phyloP scores from a whole-genome alignment of 2,113 vertebrate species.

The Rhinolophus sinicus region DNA sequence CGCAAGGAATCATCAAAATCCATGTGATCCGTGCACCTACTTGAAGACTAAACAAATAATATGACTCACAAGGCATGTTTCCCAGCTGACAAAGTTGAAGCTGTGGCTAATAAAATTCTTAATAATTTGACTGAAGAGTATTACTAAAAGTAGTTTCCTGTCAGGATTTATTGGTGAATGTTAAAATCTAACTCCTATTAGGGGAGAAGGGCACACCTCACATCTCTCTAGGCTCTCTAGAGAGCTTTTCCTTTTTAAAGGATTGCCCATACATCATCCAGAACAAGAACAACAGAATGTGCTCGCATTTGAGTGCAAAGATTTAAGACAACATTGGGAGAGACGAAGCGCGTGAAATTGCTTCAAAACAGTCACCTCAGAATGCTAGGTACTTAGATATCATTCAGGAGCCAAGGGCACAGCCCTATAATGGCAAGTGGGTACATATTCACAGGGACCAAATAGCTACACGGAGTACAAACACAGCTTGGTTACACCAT shows the following conservation, averaged over 20 bases:
- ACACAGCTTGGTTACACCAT: background rate
- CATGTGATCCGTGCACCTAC: background rate
- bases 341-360: background rate
- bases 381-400: background rate
- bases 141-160: background rate
- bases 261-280: background rate
- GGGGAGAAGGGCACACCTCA: background rate
- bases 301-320: background rate
- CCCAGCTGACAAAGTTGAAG: background rate
- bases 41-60: slow-evolving; percentile 11
- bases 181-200: background rate
- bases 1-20: slow-evolving; percentile 34
- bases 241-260: background rate
- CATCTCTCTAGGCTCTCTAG: background rate
- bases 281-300: background rate
- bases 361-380: background rate
- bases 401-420: background rate
- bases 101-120: background rate
- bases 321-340: background rate
- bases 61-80: background rate
- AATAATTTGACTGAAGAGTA: background rate
- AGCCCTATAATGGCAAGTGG: background rate
- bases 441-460: background rate
- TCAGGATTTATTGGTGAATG: background rate
- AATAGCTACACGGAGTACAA: background rate